These are phyloP conservation scores for Rutpela maculata DNA, from an alignment of 2,888 invertebrate species.

Conservation along the genomic window DNA sequence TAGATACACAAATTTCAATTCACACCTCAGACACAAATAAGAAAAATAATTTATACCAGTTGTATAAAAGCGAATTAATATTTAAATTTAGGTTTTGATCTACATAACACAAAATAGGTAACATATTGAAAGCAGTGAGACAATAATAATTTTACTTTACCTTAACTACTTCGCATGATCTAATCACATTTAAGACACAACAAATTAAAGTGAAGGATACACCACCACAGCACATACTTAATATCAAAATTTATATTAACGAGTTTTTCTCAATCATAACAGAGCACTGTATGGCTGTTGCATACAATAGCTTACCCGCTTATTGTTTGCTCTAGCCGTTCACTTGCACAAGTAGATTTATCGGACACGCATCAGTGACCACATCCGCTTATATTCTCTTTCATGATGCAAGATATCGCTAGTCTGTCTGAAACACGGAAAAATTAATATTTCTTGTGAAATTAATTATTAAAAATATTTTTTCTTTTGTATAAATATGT, in stretches of 20 bases:
- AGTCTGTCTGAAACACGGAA: neutral
- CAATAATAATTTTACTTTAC: neutral
- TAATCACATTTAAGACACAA: conserved; percentile 20
- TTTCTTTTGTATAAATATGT: no score
- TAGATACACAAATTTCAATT: no score
- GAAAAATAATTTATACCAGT: no score
- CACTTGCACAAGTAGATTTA: conserved; percentile 63
- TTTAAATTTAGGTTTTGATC: neutral
- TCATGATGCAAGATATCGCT: conserved; percentile 53
- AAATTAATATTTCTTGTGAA: no score
- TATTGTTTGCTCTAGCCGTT: conserved; percentile 62
- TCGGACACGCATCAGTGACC: conserved; percentile 67
- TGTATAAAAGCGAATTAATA: neutral
- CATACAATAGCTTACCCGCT: conserved; percentile 38
- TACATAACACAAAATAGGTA: neutral
- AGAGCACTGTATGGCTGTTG: conserved; percentile 14
- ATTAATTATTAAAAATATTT: no score
- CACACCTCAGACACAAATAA: no score
- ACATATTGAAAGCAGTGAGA: conserved; percentile 2
- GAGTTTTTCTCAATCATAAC: conserved; percentile 33
- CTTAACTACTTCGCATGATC: conserved; percentile 18
- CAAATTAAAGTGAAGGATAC: conserved; percentile 17
- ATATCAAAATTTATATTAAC: conserved; percentile 9
- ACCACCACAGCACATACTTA: conserved; percentile 10
- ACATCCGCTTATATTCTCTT: conserved; percentile 63